Base-by-base conservation (phyloP, 30 jellyfish, hydroid and myxozoan genomes). In the Calvadosia cruxmelitensis region DNA sequence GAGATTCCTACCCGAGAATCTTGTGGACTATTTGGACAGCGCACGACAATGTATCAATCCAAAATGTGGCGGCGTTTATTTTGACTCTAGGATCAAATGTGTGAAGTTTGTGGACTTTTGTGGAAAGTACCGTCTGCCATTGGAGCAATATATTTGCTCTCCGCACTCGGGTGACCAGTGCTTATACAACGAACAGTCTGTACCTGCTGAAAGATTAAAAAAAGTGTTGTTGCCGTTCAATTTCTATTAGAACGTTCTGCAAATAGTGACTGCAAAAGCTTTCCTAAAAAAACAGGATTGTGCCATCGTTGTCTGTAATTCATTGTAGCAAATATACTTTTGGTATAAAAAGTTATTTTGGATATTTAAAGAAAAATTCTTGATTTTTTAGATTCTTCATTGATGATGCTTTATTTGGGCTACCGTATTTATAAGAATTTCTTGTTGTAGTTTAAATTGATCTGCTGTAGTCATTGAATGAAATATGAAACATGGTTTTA, bases 41-140 rank as follows among this genome's bases (percentile, higher is more conserved):
- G 99, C 99, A n/a, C 78, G 77, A 57, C 67, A 94, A 49, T 91
- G 99, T 74, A 85, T 89, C 50, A 91, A 91, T 69, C 99, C 99
- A 34, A 78, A 78, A 70, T 91, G 99, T 83, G 93, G 81, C 57
- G 99, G 99, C 1, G 99, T 91, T 20, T 91, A 91, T 80, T 91
- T 91, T 83, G 99, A 91, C 70, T 77, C 99, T 5, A 81, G 99
- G 23, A 82, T 91, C 30, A 73, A 86, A 49, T 82, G 95, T 68
- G 78, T 91, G 34, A 91, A 91, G 70, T 91, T 91, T 78, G 99
- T 91, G 27, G 99, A 91, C 62, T 91, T 91, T 63, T 91, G 99
- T 78, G 99, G 99, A 1, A 85, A 82, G 29, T 91, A 53, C 49
- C 76, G 99, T 27, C 69, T 91, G 31, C 99, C 99, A 3, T 67